Evolutionary conservation across 2,113 vertebrate species (phyloP), one percentile per base, ranked within the genome.

Genomic region (Colossoma macropomum): DNA sequence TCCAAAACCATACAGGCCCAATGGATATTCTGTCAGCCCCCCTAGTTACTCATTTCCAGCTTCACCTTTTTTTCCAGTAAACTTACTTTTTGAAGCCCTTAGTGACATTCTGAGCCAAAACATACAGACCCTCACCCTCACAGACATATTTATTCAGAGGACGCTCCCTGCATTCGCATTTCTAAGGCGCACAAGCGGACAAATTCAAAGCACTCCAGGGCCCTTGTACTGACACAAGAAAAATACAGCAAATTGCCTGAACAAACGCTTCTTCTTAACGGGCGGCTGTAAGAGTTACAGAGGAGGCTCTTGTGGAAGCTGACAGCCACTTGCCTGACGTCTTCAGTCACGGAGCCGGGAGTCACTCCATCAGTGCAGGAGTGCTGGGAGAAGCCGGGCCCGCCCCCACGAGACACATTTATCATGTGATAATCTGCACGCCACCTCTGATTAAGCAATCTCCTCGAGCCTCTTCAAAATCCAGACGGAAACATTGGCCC

Each of bases 301-400:
- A 73, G 30, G 69, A 65, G 56, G 21, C 75, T 34, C 23, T 79
- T 63, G 32, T 27, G 50, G 34, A 54, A 38, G 12, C 65, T 77
- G 79, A 73, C 79, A 86, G 68, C 77, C 80, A 70, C 80, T 79
- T 75, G 68, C 34, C 28, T 28, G 41, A 79, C 38, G 78, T 82
- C 65, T 70, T 41, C 54, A 52, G 77, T n/a, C 75, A 34, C 52
- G 82, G 28, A 85, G 45, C n/a, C 80, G 11, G 21, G 70, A 60
- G 34, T 75, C 65, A 38, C 62, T 74, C 45, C 62, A 59, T 72
- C 62, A 68, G 48, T 45, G 48, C 2, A 66, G 32, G 68, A 45
- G 62, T 41, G 45, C 30, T 65, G 28, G 45, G 70, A 34, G 79
- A 81, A 45, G 23, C 52, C 32, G 9, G 21, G 54, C 34, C 2